Percentiles rank a stretch among this genome's conserved stretches.
phyloP scores from a whole-genome alignment of 2,888 invertebrate genomes.

The Eudasyphora cyanicolor region DNA sequence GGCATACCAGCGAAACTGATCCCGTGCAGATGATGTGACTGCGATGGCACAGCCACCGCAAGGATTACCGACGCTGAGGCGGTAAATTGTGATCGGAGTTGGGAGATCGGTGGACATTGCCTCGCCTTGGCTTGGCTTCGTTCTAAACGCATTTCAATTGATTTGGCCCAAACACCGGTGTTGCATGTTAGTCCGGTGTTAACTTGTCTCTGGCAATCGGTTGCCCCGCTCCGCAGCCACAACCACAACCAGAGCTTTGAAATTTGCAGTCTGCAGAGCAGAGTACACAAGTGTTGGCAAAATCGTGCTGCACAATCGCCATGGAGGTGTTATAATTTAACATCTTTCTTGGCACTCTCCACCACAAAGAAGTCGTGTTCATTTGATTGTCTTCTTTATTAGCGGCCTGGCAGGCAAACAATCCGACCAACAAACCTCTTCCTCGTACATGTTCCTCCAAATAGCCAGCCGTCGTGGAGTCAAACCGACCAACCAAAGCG shows the following conservation, averaged over 20 bases:
- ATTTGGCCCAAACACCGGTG: conserved; percentile 24
- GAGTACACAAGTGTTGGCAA: conserved; percentile 60
- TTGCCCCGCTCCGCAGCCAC: background rate
- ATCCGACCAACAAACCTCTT: background rate
- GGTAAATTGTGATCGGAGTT: conserved; percentile 17
- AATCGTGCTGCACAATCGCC: conserved; percentile 63
- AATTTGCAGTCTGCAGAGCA: background rate
- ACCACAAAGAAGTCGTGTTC: conserved; percentile 35
- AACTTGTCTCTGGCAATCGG: conserved; percentile 42
- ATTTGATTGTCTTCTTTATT: conserved; percentile 77
- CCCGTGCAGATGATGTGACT: background rate
- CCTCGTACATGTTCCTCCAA: too few relatives aligned
- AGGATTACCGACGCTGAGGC: conserved; percentile 19
- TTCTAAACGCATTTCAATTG: conserved; percentile 34
- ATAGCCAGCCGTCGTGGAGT: background rate
- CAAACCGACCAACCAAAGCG: too few relatives aligned
- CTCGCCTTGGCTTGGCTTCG: background rate
- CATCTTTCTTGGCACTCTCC: conserved; percentile 57
- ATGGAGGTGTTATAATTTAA: conserved; percentile 67
- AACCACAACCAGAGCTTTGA: background rate
- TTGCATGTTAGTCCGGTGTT: conserved; percentile 53
- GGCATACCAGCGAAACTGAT: conserved; percentile 40
- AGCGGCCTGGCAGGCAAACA: conserved; percentile 2
- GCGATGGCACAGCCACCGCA: background rate
- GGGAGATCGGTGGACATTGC: background rate